Evolutionary conservation across 2,888 invertebrate genomes (phyloP).

Genomic region (Andrena fulva): DNA sequence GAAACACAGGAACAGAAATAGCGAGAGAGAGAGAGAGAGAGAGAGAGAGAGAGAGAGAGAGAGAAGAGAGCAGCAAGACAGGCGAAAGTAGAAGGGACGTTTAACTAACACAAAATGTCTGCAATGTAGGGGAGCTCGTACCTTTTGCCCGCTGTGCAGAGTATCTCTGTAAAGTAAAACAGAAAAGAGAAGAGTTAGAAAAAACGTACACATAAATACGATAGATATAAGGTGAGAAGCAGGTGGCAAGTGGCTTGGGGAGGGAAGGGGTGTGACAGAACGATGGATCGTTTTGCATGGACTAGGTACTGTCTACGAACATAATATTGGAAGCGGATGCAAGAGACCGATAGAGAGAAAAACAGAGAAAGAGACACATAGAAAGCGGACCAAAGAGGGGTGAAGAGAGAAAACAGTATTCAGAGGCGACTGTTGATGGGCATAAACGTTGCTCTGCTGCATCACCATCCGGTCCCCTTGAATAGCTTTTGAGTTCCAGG

Average conservation of each 20-base stretch:
- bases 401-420: slow-evolving; percentile 7
- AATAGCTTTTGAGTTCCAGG: background rate
- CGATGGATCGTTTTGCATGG: slow-evolving; percentile 8
- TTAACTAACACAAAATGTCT: slow-evolving; percentile 57
- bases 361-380: slow-evolving; percentile 26
- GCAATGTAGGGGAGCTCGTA: slow-evolving; percentile 77
- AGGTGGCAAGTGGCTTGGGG: background rate
- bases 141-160: slow-evolving; percentile 84
- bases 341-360: slow-evolving; percentile 12
- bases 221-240: slow-evolving; percentile 58
- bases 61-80: slow-evolving; percentile 24
- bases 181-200: slow-evolving; percentile 83
- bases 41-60: slow-evolving; percentile 12
- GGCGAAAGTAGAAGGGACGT: slow-evolving; percentile 31
- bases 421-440: background rate
- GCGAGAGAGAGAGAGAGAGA: slow-evolving; percentile 8
- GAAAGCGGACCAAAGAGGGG: slow-evolving; percentile 31
- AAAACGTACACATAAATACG: slow-evolving; percentile 73
- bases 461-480: background rate
- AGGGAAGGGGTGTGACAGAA: background rate
- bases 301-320: slow-evolving; percentile 24
- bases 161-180: slow-evolving; percentile 84
- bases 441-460: slow-evolving; percentile 2
- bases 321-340: slow-evolving; percentile 27
- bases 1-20: slow-evolving; percentile 35